Conservation (phyloP, 2,113 vertebrate species). For the Talpa occidentalis region DNA sequence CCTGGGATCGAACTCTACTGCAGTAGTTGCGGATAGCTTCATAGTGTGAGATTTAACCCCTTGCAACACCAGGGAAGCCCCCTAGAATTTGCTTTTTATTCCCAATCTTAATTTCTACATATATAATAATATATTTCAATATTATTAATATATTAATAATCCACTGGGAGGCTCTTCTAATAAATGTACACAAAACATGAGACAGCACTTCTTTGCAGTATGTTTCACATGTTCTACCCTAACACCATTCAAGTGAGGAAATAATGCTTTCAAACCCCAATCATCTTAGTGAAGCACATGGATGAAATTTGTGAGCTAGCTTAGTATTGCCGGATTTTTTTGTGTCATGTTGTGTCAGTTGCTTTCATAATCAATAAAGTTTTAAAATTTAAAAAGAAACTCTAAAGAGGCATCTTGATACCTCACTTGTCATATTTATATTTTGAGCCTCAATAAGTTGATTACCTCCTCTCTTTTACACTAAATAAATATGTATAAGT, state of each 20-base stretch:
- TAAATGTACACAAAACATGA: neutral
- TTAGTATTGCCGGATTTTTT: neutral
- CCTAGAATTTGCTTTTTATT: neutral
- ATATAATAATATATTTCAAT: neutral
- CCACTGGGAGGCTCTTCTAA: neutral
- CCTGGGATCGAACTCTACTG: no score
- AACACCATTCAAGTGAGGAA: neutral
- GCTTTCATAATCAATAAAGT: neutral
- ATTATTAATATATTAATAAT: neutral
- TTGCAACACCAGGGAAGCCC: no score
- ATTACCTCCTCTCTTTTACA: neutral
- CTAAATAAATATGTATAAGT: neutral
- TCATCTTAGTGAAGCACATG: neutral
- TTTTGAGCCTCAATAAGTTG: neutral
- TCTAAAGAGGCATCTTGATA: neutral
- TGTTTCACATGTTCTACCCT: neutral
- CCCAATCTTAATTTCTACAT: neutral
- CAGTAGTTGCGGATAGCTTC: no score
- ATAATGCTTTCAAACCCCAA: neutral
- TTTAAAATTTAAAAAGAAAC: neutral
- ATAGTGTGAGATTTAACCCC: no score
- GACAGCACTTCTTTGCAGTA: neutral
- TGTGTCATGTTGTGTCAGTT: neutral
- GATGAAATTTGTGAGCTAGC: neutral
- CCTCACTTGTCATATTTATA: neutral